Conservation (phyloP, 2,113 vertebrate species). For the Xiphophorus maculatus region DNA sequence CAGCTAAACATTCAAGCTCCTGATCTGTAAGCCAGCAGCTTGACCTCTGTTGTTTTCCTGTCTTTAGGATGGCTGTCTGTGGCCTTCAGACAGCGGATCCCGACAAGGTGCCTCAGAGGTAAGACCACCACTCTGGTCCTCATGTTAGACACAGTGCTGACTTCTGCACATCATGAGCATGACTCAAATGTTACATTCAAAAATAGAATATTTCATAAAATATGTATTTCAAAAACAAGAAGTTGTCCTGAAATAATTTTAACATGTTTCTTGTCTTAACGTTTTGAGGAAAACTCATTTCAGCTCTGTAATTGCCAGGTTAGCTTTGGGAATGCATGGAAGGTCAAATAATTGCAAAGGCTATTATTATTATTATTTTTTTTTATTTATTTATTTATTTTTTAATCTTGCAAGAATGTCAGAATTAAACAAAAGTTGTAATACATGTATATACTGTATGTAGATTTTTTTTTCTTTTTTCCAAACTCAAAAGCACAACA, state of each 20-base stretch:
- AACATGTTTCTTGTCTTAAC: neutral
- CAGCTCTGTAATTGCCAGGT: too few relatives aligned
- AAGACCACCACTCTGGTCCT: conserved; percentile 24
- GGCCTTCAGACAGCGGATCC: conserved; percentile 73
- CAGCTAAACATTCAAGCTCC: neutral
- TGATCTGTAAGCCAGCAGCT: neutral
- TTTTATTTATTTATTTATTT: too few relatives aligned
- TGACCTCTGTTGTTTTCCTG: conserved; percentile 7
- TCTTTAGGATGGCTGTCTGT: conserved; percentile 73
- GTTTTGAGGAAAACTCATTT: too few relatives aligned
- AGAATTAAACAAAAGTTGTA: too few relatives aligned
- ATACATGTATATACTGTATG: too few relatives aligned
- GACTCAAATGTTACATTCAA: neutral
- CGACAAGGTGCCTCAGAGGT: conserved; percentile 78
- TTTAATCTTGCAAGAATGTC: too few relatives aligned
- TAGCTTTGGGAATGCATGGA: too few relatives aligned
- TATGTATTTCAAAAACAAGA: neutral
- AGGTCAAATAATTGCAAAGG: too few relatives aligned
- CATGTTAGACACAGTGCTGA: neutral
- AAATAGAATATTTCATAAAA: neutral
- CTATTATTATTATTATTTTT: too few relatives aligned
- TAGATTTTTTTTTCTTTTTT: too few relatives aligned
- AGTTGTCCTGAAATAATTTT: neutral
- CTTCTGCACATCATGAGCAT: neutral
- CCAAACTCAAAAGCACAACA: too few relatives aligned